These are phyloP conservation scores for Mesoclemmys tuberculata DNA, from an alignment of 2,113 vertebrate genomes.

Conservation along the genomic window DNA sequence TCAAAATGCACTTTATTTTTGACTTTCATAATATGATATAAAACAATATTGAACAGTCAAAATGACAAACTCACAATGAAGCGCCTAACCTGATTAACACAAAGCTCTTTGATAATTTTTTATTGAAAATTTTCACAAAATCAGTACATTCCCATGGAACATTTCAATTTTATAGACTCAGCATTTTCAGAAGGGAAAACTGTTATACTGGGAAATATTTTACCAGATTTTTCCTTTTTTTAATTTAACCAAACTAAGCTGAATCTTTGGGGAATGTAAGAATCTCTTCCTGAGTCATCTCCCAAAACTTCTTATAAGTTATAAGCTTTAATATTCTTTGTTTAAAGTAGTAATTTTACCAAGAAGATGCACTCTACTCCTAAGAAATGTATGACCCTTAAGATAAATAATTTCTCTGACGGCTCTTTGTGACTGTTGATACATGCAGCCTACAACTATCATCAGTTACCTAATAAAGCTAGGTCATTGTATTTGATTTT, in stretches of 20 bases:
- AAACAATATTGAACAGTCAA: neutral
- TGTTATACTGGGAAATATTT: neutral
- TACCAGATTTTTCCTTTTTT: neutral
- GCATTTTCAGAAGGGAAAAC: neutral
- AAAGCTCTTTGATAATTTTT: neutral
- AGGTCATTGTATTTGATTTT: neutral
- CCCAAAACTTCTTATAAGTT: neutral
- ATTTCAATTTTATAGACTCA: neutral
- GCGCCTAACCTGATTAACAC: neutral
- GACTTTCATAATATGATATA: neutral
- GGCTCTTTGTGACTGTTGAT: neutral
- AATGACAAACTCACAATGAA: neutral
- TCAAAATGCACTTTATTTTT: neutral
- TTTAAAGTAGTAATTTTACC: constrained; percentile 12
- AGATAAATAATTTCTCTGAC: constrained; percentile 36
- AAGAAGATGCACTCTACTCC: neutral
- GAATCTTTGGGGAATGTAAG: neutral
- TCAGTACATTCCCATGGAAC: neutral
- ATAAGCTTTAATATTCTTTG: neutral
- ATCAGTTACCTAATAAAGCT: constrained; percentile 21
- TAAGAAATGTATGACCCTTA: neutral
- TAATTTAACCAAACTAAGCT: neutral
- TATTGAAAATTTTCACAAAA: neutral
- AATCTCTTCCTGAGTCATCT: neutral
- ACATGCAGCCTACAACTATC: neutral